A percentile compares a stretch with the other conserved stretches of the same genome.
phyloP scores from a whole-genome alignment of 2,797 vertebrate genomes.

The Amblyopsis hoosieri region DNA sequence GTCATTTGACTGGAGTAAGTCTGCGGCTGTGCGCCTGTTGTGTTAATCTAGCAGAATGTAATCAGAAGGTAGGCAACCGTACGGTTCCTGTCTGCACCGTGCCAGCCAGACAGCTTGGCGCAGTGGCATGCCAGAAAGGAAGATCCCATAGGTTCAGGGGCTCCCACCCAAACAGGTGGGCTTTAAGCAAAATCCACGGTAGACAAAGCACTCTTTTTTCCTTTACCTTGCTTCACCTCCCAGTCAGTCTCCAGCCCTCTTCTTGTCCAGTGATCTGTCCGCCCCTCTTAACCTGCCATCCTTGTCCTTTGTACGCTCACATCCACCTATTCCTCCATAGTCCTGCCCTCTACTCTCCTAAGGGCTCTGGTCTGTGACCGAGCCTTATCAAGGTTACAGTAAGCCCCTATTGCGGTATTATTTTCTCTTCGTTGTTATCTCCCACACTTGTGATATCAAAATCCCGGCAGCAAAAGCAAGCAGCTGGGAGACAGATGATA shows the following conservation, averaged over 20 bases:
- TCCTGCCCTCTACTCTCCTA: conserved; percentile 33
- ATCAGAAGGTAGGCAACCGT: conserved; percentile 19
- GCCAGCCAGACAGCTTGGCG: conserved; percentile 29
- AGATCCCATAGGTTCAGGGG: conserved; percentile 33
- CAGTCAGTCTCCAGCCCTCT: conserved; percentile 28
- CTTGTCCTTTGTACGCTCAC: conserved; percentile 34
- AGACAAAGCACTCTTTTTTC: conserved; percentile 62
- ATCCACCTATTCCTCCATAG: conserved; percentile 29
- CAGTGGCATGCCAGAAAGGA: conserved; percentile 30
- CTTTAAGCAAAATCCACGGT: conserved; percentile 33
- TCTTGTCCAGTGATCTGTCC: conserved; percentile 25
- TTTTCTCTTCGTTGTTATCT: conserved; percentile 60
- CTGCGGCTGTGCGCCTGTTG: conserved; percentile 11
- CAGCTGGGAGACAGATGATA: conserved; percentile 51
- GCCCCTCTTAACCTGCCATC: conserved; percentile 33
- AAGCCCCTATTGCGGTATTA: conserved; percentile 64
- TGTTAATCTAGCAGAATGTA: conserved; percentile 11
- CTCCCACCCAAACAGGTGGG: conserved; percentile 47
- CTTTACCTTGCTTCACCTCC: conserved; percentile 32
- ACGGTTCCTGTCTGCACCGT: conserved; percentile 18
- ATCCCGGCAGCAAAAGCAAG: conserved; percentile 46
- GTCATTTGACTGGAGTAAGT: conserved; percentile 13
- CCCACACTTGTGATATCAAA: conserved; percentile 53
- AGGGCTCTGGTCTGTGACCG: conserved; percentile 27
- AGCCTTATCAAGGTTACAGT: conserved; percentile 61